A percentile compares a stretch with the other conserved stretches of the same genome.
These are phyloP conservation scores for Blennius ocellaris DNA, from an alignment of 2,113 vertebrate species.

Conservation along the genomic window DNA sequence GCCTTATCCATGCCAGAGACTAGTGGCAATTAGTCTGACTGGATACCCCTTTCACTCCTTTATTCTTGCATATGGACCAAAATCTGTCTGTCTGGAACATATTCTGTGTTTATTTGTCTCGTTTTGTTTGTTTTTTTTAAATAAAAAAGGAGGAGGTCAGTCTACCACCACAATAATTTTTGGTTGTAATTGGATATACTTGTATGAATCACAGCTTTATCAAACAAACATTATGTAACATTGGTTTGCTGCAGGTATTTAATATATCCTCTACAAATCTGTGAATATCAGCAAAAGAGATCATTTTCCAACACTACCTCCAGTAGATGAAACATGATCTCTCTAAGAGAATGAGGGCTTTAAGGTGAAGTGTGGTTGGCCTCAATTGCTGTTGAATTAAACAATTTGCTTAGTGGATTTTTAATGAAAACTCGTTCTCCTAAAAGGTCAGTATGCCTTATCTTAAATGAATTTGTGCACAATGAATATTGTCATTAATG, in stretches of 20 bases:
- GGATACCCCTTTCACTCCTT: too few relatives aligned
- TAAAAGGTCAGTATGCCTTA: conserved; percentile 34
- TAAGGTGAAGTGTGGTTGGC: conserved; percentile 21
- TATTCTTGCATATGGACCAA: too few relatives aligned
- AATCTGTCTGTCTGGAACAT: too few relatives aligned
- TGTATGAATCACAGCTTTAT: too few relatives aligned
- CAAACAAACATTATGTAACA: neutral
- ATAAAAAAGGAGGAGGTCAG: too few relatives aligned
- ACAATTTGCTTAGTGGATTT: conserved; percentile 40
- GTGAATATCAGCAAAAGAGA: conserved; percentile 10
- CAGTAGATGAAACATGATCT: conserved; percentile 35
- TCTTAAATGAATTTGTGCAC: conserved; percentile 27
- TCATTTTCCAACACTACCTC: conserved; percentile 12
- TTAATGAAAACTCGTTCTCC: conserved; percentile 36
- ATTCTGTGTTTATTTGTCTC: too few relatives aligned
- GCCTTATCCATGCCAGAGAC: too few relatives aligned
- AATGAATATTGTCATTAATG: conserved; percentile 26
- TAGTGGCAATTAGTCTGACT: too few relatives aligned
- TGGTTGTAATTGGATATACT: too few relatives aligned
- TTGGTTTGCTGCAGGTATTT: neutral
- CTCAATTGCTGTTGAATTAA: conserved; percentile 34
- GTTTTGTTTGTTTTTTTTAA: too few relatives aligned
- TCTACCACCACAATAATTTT: too few relatives aligned
- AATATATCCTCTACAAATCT: neutral
- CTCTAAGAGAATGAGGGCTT: conserved; percentile 2